Base-by-base conservation (phyloP, 2,888 invertebrate species). In the Dicranocentrus wangi region DNA sequence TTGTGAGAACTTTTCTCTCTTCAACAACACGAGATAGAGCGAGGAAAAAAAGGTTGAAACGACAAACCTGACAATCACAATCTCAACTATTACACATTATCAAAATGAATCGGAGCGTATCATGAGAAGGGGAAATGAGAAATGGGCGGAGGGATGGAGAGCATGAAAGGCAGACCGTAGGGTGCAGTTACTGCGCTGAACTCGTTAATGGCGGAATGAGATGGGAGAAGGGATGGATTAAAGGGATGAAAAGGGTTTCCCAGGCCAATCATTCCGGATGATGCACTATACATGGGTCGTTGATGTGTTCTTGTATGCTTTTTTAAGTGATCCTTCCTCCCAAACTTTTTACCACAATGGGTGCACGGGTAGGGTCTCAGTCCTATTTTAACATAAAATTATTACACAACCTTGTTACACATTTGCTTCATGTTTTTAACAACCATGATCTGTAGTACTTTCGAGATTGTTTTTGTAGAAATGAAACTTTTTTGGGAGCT, bases 271-370 rank as follows among this genome's bases (percentile, higher is more conserved):
- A 86, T 81, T 68, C 81, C 78, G 23, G 82, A 73, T 65, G 77
- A 21, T 60, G 69, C 68, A 58, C 58, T 53, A 65, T 83, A 86
- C 81, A 86, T 68, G 39, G 85, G 84, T 71, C 87, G 82, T 73
- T 88, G 88, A 87, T 98, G 97, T 0, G 96, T 97, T 87, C 95
- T 92, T 79, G 94, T 93, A 88, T 98, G 98, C 87, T 98, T 98
- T 89, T 96, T 96, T 78, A 98, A 90, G 88, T 98, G 98, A 88
- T 98, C 98, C 87, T 97, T 93, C 55, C 98, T 91, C 0, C 97
- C 97, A 88, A 98, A 98, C 83, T 94, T 92, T 90, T 98, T 98
- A 2, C 95, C 95, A 87, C 98, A 98, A 19, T 94, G 92, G 0
- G 92, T 90, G 88, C 98, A 98, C 0, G 94, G 92, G 88, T 93